Percentiles rank a stretch among this genome's conserved stretches.
Evolutionary conservation across 2,888 invertebrate genomes (phyloP).

Genomic region (Sesamia inferens): DNA sequence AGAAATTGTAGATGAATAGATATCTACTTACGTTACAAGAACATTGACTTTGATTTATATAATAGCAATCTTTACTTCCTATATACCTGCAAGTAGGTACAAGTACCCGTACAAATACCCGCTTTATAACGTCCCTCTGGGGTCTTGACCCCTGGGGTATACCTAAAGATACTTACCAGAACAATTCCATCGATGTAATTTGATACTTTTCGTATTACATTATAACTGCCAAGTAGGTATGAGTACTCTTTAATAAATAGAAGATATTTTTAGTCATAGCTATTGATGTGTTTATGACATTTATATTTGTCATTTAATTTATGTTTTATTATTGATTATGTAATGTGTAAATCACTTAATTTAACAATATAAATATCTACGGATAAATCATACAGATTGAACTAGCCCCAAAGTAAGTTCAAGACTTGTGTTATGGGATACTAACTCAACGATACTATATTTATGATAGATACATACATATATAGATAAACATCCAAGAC

Average conservation of each 20-base stretch:
- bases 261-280: background rate
- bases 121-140: no score
- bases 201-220: slow-evolving; percentile 3
- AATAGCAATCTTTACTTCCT: slow-evolving; percentile 29
- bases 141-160: slow-evolving; percentile 15
- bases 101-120: no score
- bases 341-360: background rate
- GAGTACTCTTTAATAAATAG: background rate
- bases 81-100: background rate
- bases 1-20: background rate
- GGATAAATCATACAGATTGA: no score
- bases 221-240: background rate
- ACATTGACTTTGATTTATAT: slow-evolving; percentile 23
- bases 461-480: no score
- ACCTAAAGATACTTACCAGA: slow-evolving; percentile 8
- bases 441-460: no score
- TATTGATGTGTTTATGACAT: background rate
- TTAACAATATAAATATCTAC: background rate
- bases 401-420: no score
- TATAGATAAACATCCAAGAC: no score
- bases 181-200: slow-evolving; percentile 21
- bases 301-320: background rate
- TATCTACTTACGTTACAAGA: slow-evolving; percentile 1
- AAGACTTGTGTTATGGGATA: no score
- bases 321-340: no score